These are phyloP conservation scores for Lasiommata megera DNA, from an alignment of 2,888 invertebrate genomes.

Conservation along the genomic window DNA sequence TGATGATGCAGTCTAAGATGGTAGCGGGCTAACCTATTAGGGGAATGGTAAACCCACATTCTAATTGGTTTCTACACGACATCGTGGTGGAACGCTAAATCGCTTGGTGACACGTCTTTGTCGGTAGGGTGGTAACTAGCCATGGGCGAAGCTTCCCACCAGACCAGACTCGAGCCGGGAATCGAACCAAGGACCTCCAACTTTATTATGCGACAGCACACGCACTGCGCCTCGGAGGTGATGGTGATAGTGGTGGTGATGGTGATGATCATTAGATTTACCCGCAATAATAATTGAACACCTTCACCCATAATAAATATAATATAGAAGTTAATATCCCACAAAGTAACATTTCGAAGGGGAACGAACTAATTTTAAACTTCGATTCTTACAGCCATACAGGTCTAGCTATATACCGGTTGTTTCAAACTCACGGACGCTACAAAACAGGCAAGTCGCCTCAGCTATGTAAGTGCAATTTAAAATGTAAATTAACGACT, in stretches of 20 bases:
- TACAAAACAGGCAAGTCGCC: constrained; percentile 74
- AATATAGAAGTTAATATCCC: not conserved
- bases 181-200: no score
- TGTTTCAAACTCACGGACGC: constrained; percentile 47
- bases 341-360: constrained; percentile 5
- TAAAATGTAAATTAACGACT: constrained; percentile 82
- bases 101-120: no score
- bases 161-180: no score
- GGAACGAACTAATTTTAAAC: constrained; percentile 23
- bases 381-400: constrained; percentile 27
- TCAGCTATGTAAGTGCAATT: constrained; percentile 81
- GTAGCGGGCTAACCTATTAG: no score
- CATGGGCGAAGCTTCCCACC: no score
- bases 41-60: no score
- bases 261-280: not conserved
- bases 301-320: not conserved
- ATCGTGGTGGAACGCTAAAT: no score
- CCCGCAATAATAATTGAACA: not conserved
- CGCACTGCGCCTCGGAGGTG: no score
- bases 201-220: no score
- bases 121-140: no score
- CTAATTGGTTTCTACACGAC: no score
- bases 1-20: no score
- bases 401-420: constrained; percentile 41
- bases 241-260: not conserved